These are phyloP conservation scores for Neuroterus valhalla DNA, from an alignment of 1,140 invertebrate species.

Conservation along the genomic window DNA sequence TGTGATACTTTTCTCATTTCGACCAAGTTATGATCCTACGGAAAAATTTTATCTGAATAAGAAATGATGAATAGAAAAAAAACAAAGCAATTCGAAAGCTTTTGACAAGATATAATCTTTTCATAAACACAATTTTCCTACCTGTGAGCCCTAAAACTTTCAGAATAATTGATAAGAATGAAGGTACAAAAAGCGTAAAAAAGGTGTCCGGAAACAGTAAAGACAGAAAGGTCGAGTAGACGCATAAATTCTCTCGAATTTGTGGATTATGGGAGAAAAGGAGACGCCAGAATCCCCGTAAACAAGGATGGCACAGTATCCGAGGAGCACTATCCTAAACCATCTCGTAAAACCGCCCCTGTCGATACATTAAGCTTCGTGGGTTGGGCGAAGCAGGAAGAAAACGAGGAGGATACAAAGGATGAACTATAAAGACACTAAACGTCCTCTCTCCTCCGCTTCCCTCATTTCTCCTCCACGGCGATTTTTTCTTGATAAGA, in stretches of 20 bases:
- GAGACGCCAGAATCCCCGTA: conserved; percentile 46
- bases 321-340: conserved; percentile 54
- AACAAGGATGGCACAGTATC: conserved; percentile 51
- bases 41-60: no score
- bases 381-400: conserved; percentile 41
- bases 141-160: not conserved
- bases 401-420: conserved; percentile 48
- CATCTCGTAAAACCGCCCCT: conserved; percentile 53
- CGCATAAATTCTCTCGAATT: conserved; percentile 61
- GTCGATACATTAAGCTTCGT: conserved; percentile 61
- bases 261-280: conserved; percentile 47
- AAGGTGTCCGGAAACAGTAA: conserved; percentile 19
- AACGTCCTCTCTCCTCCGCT: conserved; percentile 46
- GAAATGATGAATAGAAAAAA: no score
- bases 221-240: conserved; percentile 36
- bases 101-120: no score
- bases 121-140: no score
- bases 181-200: not conserved
- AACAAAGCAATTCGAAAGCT: no score
- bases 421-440: conserved; percentile 50
- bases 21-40: no score
- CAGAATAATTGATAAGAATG: not conserved
- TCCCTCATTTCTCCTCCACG: conserved; percentile 3
- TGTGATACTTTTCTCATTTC: no score
- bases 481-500: not conserved